Percentiles rank a stretch among this genome's conserved stretches.
phyloP scores from a whole-genome alignment of 1,140 invertebrate species.

The Drosophila sproati region DNA sequence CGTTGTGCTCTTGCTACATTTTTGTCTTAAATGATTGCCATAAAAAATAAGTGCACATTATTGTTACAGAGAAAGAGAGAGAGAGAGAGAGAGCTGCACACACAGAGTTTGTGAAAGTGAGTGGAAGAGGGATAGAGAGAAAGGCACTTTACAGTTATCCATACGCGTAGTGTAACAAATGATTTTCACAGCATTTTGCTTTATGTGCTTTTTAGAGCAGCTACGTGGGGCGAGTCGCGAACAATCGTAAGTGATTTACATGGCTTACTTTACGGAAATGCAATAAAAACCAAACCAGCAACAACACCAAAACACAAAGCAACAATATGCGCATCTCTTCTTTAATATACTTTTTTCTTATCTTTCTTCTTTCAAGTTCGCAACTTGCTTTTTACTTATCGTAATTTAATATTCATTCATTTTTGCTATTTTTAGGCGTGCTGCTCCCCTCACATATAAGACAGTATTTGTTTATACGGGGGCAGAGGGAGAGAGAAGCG shows the following conservation, averaged over 20 bases:
- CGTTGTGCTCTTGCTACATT: slow-evolving; percentile 69
- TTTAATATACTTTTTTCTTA: slow-evolving; percentile 14
- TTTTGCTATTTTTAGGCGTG: slow-evolving; percentile 69
- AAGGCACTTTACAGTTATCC: slow-evolving; percentile 76
- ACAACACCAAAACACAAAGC: slow-evolving; percentile 11
- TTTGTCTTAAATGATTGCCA: slow-evolving; percentile 81
- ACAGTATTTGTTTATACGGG: neutral
- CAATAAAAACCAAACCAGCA: slow-evolving; percentile 52
- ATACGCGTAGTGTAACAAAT: slow-evolving; percentile 82
- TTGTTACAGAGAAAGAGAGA: slow-evolving; percentile 57
- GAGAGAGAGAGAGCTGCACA: neutral
- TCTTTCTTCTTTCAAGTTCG: slow-evolving; percentile 35
- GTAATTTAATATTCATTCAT: slow-evolving; percentile 78
- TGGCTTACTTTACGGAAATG: slow-evolving; percentile 74
- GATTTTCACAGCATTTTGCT: slow-evolving; percentile 79
- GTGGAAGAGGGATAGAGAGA: slow-evolving; percentile 1
- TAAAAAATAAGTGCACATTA: slow-evolving; percentile 83
- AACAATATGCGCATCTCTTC: neutral
- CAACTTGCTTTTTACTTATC: slow-evolving; percentile 51
- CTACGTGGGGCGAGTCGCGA: slow-evolving; percentile 44
- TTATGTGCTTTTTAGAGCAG: slow-evolving; percentile 71
- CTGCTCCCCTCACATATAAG: slow-evolving; percentile 4
- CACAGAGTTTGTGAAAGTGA: neutral
- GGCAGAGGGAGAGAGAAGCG: neutral
- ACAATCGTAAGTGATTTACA: slow-evolving; percentile 72